Evolutionary conservation across 2,888 invertebrate species (phyloP).

Genomic region (Volucella inanis): DNA sequence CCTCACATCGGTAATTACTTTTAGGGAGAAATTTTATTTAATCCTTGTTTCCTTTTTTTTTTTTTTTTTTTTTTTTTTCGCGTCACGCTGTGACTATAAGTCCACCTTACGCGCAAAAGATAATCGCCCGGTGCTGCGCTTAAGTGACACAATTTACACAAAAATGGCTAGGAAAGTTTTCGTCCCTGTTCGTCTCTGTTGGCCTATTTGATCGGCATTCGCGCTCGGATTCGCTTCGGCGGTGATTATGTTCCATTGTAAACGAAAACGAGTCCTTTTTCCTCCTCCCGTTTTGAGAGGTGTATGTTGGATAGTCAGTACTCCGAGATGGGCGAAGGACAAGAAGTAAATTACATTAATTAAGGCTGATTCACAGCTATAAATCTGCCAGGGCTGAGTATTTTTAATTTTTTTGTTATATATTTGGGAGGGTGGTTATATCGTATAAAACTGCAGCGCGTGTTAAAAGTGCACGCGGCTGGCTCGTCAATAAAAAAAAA

Average conservation of each 20-base stretch:
- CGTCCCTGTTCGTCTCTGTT: constrained; percentile 10
- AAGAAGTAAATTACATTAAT: constrained; percentile 69
- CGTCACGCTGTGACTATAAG: constrained; percentile 8
- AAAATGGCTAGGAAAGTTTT: constrained; percentile 3
- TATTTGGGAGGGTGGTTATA: constrained; percentile 4
- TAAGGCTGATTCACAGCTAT: constrained; percentile 68
- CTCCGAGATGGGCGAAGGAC: neutral
- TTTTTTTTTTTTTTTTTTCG: neutral
- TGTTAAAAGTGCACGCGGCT: constrained; percentile 44
- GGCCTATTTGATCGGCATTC: too few species aligned
- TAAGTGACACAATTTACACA: constrained; percentile 68
- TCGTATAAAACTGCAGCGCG: constrained; percentile 37
- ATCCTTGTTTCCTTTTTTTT: neutral
- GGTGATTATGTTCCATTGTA: constrained; percentile 35
- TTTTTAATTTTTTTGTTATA: constrained; percentile 38
- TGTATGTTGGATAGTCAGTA: too few species aligned
- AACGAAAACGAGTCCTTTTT: neutral
- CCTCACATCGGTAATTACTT: constrained; percentile 49
- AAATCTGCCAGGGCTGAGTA: constrained; percentile 52
- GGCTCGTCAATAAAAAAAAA: constrained; percentile 10
- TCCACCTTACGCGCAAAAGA: constrained; percentile 42
- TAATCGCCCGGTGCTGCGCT: constrained; percentile 58
- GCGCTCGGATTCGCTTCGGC: constrained; percentile 11
- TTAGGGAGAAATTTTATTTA: constrained; percentile 33
- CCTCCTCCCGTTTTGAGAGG: neutral